Conservation (phyloP, 2,113 vertebrate genomes). For the Promerops cafer region DNA sequence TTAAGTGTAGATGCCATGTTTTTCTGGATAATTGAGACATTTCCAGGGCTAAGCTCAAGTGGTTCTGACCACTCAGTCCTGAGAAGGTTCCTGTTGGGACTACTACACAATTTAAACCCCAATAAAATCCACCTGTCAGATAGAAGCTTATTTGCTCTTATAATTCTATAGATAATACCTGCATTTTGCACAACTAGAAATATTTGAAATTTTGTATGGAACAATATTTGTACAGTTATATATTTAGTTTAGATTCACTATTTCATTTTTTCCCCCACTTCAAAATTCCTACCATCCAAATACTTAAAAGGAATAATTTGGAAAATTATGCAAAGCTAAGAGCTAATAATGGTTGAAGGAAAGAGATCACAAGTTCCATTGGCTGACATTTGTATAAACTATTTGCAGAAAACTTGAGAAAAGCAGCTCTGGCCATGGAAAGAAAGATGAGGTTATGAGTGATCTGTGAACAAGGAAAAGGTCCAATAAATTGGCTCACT, state of each 20-base stretch:
- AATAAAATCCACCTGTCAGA: neutral
- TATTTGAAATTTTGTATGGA: neutral
- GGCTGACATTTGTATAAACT: conserved; percentile 25
- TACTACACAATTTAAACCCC: neutral
- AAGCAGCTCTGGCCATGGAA: conserved; percentile 13
- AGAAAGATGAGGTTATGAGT: conserved; percentile 43
- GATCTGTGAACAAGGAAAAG: conserved; percentile 51
- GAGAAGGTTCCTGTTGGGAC: neutral
- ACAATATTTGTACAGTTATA: neutral
- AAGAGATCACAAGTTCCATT: conserved; percentile 15
- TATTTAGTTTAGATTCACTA: neutral
- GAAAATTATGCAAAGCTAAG: neutral
- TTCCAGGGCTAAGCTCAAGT: neutral
- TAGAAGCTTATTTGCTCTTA: neutral
- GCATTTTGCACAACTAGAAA: neutral
- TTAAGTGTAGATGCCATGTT: neutral
- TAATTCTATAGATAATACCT: neutral
- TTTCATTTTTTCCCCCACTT: neutral
- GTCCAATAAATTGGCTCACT: conserved; percentile 60
- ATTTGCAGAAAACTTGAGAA: conserved; percentile 27
- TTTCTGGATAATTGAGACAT: neutral
- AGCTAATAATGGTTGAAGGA: neutral
- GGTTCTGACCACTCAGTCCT: neutral
- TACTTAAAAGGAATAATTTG: neutral
- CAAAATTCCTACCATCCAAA: neutral